Percentiles rank a stretch among this genome's conserved stretches.
phyloP scores from a whole-genome alignment of 1,140 invertebrate genomes.

The Drosophila sturtevanti region DNA sequence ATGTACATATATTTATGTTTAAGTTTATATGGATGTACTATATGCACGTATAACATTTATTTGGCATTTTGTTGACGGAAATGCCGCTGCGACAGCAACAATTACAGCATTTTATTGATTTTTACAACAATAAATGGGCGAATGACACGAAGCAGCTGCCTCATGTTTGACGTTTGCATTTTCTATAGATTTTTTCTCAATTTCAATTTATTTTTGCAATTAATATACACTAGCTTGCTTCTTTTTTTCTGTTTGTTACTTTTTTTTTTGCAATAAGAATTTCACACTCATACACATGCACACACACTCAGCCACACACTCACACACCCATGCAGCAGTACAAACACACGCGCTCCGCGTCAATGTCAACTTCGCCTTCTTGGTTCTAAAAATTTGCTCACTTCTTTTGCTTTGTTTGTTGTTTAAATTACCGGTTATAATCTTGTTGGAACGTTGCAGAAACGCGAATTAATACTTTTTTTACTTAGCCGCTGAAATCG shows the following conservation, averaged over 20 bases:
- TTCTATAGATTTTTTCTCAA: conserved; percentile 13
- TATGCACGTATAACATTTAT: conserved; percentile 19
- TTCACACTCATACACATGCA: conserved; percentile 50
- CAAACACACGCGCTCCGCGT: conserved; percentile 33
- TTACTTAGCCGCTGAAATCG: neutral
- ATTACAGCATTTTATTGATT: conserved; percentile 68
- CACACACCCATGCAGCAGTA: conserved; percentile 1
- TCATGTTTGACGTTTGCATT: conserved; percentile 13
- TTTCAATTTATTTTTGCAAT: conserved; percentile 49
- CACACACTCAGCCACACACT: conserved; percentile 18
- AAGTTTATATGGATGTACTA: no score
- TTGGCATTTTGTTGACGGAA: conserved; percentile 64
- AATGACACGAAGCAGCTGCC: conserved; percentile 26
- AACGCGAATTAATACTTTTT: neutral
- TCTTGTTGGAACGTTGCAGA: neutral
- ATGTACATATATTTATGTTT: no score
- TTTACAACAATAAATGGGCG: conserved; percentile 49
- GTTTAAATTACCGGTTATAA: conserved; percentile 36
- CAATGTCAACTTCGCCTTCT: conserved; percentile 65
- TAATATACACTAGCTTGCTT: conserved; percentile 32
- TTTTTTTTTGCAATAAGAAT: conserved; percentile 62
- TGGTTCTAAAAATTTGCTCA: neutral
- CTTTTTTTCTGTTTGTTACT: no score
- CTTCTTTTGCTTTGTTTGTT: neutral
- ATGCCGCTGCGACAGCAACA: conserved; percentile 43